Base-by-base conservation (phyloP, 2,797 vertebrate species). In the Fundulus diaphanus region DNA sequence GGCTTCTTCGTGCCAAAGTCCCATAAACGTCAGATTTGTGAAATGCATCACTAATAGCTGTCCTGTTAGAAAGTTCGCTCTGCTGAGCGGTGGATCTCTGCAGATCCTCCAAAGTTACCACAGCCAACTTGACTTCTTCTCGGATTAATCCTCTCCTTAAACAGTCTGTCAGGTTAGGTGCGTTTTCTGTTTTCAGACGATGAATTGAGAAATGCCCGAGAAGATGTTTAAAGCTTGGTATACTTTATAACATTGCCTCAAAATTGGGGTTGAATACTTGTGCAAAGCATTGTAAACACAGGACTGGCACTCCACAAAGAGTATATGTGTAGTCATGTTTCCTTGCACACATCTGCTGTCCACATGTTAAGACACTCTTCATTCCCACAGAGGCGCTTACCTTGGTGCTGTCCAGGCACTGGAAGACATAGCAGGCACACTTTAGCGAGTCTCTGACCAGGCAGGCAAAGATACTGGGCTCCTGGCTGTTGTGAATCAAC, bases 401-500 rank as follows among this genome's bases (percentile, higher is more conserved):
- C 91, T 90, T 90, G 79, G 82, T 85, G 68, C 82, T 86, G 83
- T 94, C 97, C 1, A 96, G 95, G 16, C 97, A 96, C 89, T 94
- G 96, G 94, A 99, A 98, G 65, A 98, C 97, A 1, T 97, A 97
- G 92, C 98, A 99, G 91, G 94, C 92, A 61, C 96, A 97, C 74
- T 59, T 90, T 0, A 48, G 67, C 29, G 86, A 82, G 1, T 91
- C 91, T 88, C 94, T 96, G 88, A 97, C 93, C 89, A 99, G 93
- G 82, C 96, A 99, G 40, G 96, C 97, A 27, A 99, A 99, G 89
- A 97, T 97, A 80, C 94, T 96, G 0, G 97, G 97, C 78, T 98
- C 97, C 0, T 96, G 96, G 82, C 98, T 99, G 91, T 99, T 98
- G 94, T 98, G 97, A 78, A 99, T 97, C 66, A 99, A 92, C 82